A percentile compares a stretch with the other conserved stretches of the same genome.
Conservation (phyloP, 2,888 invertebrate species). For the Catotricha subobsoleta region DNA sequence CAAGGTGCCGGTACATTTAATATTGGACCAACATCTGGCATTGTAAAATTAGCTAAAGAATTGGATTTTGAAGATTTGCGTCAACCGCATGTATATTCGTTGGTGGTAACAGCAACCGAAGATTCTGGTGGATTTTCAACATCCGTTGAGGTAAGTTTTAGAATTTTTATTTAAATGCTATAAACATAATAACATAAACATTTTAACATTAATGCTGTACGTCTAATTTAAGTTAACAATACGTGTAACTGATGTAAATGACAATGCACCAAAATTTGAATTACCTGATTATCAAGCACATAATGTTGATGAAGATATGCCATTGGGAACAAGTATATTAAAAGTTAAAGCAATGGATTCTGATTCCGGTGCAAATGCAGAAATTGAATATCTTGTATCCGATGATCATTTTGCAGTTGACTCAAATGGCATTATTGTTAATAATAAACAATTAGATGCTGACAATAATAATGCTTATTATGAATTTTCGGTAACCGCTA, state of each 20-base stretch:
- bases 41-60: constrained; percentile 88
- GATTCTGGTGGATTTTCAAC: constrained; percentile 95
- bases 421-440: constrained; percentile 79
- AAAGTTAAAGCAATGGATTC: constrained; percentile 92
- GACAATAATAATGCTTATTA: constrained; percentile 95
- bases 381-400: constrained; percentile 76
- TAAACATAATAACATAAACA: too few relatives aligned
- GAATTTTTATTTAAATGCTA: neutral
- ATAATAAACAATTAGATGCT: constrained; percentile 83
- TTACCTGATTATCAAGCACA: constrained; percentile 93
- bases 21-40: constrained; percentile 84
- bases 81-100: constrained; percentile 83
- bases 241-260: constrained; percentile 90
- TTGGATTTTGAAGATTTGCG: constrained; percentile 92
- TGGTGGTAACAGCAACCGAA: constrained; percentile 88
- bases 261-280: constrained; percentile 93
- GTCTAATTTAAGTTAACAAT: constrained; percentile 62
- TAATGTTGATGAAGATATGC: constrained; percentile 88
- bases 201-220: too few relatives aligned
- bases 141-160: constrained; percentile 62
- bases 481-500: constrained; percentile 84
- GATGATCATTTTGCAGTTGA: constrained; percentile 93
- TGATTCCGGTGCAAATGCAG: constrained; percentile 88
- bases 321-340: constrained; percentile 77
- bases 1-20: constrained; percentile 91